Percentiles rank a stretch among this genome's conserved stretches.
phyloP scores from a whole-genome alignment of 2,797 vertebrate species.

The Scarus forsteni region DNA sequence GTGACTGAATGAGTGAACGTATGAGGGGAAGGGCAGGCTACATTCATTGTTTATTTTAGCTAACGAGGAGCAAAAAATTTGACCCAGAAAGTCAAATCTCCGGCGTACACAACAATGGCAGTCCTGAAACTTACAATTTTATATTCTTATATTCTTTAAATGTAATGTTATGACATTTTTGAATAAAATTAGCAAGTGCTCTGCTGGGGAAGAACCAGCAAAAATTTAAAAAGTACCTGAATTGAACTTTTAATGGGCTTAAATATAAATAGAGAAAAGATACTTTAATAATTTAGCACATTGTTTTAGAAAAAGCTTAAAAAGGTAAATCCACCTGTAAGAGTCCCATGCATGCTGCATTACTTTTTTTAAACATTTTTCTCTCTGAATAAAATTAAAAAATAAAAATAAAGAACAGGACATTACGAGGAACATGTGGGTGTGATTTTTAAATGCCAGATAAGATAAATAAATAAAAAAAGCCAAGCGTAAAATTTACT shows the following conservation, averaged over 20 bases:
- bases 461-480: background rate
- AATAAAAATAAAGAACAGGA: slow-evolving; percentile 1
- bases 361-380: slow-evolving; percentile 2
- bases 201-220: background rate
- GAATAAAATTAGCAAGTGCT: background rate
- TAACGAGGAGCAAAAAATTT: slow-evolving; percentile 5
- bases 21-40: slow-evolving; percentile 11
- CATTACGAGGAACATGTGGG: slow-evolving; percentile 4
- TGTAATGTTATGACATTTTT: background rate
- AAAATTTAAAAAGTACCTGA: background rate
- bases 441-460: slow-evolving; percentile 34
- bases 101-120: slow-evolving; percentile 2
- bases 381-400: slow-evolving; percentile 1
- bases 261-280: background rate
- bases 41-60: slow-evolving; percentile 7
- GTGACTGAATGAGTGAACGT: slow-evolving; percentile 14
- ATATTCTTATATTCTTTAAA: background rate
- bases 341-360: background rate
- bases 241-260: background rate
- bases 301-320: background rate
- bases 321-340: slow-evolving; percentile 29
- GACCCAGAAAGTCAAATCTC: slow-evolving; percentile 7
- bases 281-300: background rate
- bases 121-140: background rate
- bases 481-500: background rate